A percentile compares a stretch with the other conserved stretches of the same genome.
These are phyloP conservation scores for Chalcis sispes DNA, from an alignment of 2,888 invertebrate species.

Conservation along the genomic window DNA sequence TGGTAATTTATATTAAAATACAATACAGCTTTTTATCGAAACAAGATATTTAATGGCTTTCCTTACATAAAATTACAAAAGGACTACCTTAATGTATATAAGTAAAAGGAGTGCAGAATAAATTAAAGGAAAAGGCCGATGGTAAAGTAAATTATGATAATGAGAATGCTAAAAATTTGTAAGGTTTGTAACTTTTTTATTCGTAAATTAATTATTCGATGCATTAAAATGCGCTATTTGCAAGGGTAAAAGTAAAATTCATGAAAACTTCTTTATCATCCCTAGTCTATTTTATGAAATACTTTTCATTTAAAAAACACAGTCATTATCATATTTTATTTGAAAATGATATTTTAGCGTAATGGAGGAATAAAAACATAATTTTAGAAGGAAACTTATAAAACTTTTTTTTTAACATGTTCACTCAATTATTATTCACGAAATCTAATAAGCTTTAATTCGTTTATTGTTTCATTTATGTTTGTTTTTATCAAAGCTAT, in stretches of 20 bases:
- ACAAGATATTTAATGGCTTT: no score
- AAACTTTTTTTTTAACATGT: not conserved
- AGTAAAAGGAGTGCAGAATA: not conserved
- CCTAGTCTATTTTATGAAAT: slow-evolving; percentile 10
- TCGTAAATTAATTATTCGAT: no score
- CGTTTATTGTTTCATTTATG: no score
- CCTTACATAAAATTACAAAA: no score
- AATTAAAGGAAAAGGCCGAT: no score
- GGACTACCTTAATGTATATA: slow-evolving; percentile 22
- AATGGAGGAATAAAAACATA: not conserved
- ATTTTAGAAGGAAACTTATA: not conserved
- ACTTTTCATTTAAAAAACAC: not conserved
- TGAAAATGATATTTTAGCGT: slow-evolving; percentile 10
- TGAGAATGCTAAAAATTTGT: not conserved
- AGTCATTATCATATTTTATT: slow-evolving; percentile 35
- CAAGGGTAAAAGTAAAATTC: no score
- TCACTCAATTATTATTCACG: slow-evolving; percentile 56
- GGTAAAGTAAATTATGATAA: slow-evolving; percentile 24
- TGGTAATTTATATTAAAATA: not conserved
- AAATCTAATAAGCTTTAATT: no score
- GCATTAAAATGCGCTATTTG: no score
- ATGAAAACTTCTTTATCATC: no score
- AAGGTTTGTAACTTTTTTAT: no score
- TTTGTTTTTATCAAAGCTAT: no score
- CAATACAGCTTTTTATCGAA: no score